Evolutionary conservation across 2,888 invertebrate species (phyloP), one percentile per base, ranked within the genome.

Genomic region (Sycophila texana): DNA sequence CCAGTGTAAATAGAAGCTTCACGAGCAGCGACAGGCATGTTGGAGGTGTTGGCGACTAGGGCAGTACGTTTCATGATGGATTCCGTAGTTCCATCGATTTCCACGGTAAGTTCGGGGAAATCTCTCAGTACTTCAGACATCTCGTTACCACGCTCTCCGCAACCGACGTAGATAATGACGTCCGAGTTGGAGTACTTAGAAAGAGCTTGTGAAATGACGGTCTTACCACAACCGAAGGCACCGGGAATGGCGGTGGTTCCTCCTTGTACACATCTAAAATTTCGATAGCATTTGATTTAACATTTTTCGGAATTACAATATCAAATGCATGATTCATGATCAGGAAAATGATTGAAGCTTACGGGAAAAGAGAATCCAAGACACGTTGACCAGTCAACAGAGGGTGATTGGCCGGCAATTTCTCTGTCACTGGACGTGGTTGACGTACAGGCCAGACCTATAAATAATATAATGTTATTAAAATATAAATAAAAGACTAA

Each of bases 21-120:
- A 91, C 99, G 95, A 91, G 99, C 99, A 88, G 99, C 99, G 83
- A 99, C 99, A 90, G 99, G 99, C 99, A 99, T 99, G 96, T 99
- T 99, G 83, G 99, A 99, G 49, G 99, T 99, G 92, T 99, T 99
- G 88, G 99, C 99, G 22, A 99, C 99, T 80, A 99, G 93, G 55
- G 99, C 97, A 2, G 99, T 99, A 91, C 99, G 96, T 93, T 99
- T 99, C 99, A 99, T 99, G 92, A 99, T 99, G 85, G 99, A 98
- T 91, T 99, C 99, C 1, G 96, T 97, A 58, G 94, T 94, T 13
- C 99, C 99, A 18, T 98, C 98, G 87, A 99, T 98, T 92, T 99
- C 99, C 87, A 99, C 97, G 0, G 97, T 95, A 89, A 99, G 92
- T 93, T 99, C 98, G 79, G 99, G 99, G 94, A 99, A 99, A 93